phyloP scores from a whole-genome alignment of 2,113 vertebrate species.

The Cyphotilapia sp. region DNA sequence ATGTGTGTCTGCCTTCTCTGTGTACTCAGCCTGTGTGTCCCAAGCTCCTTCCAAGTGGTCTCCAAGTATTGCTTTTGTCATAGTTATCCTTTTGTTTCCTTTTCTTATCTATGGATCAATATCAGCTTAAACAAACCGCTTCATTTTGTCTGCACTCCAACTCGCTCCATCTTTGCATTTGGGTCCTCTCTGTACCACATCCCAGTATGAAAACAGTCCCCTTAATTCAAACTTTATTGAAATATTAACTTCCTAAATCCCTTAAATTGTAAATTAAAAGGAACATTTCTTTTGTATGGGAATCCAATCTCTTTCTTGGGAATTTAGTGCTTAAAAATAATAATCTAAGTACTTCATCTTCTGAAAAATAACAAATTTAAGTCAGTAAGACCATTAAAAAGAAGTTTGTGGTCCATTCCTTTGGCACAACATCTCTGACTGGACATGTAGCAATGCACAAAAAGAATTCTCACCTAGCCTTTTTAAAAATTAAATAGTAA shows the following conservation, averaged over 20 bases:
- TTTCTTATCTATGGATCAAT: neutral
- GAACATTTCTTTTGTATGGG: neutral
- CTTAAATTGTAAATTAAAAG: neutral
- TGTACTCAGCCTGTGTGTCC: neutral
- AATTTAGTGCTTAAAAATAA: neutral
- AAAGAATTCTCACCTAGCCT: fast-evolving
- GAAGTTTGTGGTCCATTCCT: neutral
- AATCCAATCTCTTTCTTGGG: neutral
- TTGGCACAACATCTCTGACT: neutral
- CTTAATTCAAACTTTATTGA: neutral
- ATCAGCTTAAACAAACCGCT: neutral
- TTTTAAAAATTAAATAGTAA: neutral
- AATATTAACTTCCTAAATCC: neutral
- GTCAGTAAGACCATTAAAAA: neutral
- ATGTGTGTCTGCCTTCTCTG: neutral
- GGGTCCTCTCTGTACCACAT: neutral
- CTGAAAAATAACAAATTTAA: neutral
- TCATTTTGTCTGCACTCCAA: neutral
- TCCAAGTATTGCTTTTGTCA: neutral
- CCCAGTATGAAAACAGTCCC: neutral
- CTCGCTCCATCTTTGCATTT: neutral
- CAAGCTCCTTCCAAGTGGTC: neutral
- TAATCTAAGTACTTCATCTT: fast-evolving
- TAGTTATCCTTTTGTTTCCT: neutral
- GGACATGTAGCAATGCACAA: neutral